Evolutionary conservation across 92 coral and sea anemone species (phyloP).

Genomic region (Phenganax subtilis): DNA sequence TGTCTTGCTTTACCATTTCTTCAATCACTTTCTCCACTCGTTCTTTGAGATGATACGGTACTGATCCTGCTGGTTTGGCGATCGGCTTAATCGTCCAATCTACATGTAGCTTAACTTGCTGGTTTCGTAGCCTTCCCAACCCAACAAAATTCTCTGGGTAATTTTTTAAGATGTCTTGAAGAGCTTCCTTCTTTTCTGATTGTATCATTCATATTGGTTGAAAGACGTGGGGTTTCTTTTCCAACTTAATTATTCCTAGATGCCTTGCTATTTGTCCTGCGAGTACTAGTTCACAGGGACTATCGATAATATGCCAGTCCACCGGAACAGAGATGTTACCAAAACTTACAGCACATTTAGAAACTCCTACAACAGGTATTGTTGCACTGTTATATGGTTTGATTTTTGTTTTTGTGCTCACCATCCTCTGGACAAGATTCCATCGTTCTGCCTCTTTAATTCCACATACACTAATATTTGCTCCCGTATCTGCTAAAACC

Average conservation of each 20-base stretch:
- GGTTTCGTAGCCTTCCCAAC: neutral
- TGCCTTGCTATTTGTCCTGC: neutral
- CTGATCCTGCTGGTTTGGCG: neutral
- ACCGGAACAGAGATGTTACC: neutral
- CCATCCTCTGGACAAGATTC: neutral
- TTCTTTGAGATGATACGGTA: conserved; percentile 11
- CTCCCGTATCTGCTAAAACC: neutral
- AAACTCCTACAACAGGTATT: neutral
- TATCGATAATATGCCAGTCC: neutral
- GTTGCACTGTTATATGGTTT: neutral
- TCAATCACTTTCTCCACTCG: neutral
- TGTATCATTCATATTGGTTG: neutral
- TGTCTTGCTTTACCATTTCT: conserved; percentile 8
- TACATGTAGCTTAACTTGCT: neutral
- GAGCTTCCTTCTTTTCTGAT: neutral
- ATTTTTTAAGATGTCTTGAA: neutral
- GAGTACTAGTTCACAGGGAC: neutral
- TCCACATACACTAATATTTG: conserved; percentile 9
- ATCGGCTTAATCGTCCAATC: neutral
- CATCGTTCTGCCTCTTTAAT: neutral
- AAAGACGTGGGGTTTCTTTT: neutral
- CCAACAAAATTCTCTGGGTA: neutral
- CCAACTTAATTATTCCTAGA: neutral
- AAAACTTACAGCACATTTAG: neutral
- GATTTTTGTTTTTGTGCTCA: neutral